Evolutionary conservation across 2,888 invertebrate genomes (phyloP), one percentile per base, ranked within the genome.

Genomic region (Seira sanloemensis): DNA sequence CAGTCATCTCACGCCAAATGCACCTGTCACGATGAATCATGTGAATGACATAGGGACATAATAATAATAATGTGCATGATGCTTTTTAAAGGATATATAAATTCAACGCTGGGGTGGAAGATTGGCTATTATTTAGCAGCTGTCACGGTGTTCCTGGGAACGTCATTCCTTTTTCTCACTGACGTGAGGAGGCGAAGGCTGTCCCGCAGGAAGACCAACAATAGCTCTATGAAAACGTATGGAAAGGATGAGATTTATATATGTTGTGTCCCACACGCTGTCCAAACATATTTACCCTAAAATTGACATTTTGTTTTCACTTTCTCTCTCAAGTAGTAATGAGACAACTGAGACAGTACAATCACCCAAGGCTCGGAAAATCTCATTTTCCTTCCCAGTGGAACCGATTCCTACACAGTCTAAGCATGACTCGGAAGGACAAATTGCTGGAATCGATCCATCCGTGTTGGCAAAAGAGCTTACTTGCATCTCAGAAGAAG

Each of bases 61-160:
- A 37, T 12, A 7, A 37, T 37, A 37, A 37, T 37, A 7, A 37
- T 12, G 12, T 25, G 7, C 25, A 12, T 23, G 24, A 27, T n/a
- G n/a, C n/a, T n/a, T n/a, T n/a, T n/a, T n/a, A 37, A 92, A 95
- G 96, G 96, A 65, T 96, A 96, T 91, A 95, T 96, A 91, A 96
- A 95, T 91, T 94, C 94, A 71, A 94, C 94, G 2, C 95, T 94
- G 90, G 95, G 95, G 1, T 94, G 94, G 88, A 95, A 95, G 90
- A 94, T 95, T 18, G 96, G 96, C 12, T 96, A 96, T 91, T 96
- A 96, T 92, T 95, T 96, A 92, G 95, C 96, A 90, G 95, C 95
- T 1, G 94, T 95, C 4, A 95, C 95, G 91, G 95, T 95, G 19
- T 92, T 96, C 83, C 93, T 95, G 72, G 96, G 96, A 19, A 95